A percentile compares a stretch with the other conserved stretches of the same genome.
Conservation (phyloP, 2,888 invertebrate genomes). For the Eupsilia transversa region DNA sequence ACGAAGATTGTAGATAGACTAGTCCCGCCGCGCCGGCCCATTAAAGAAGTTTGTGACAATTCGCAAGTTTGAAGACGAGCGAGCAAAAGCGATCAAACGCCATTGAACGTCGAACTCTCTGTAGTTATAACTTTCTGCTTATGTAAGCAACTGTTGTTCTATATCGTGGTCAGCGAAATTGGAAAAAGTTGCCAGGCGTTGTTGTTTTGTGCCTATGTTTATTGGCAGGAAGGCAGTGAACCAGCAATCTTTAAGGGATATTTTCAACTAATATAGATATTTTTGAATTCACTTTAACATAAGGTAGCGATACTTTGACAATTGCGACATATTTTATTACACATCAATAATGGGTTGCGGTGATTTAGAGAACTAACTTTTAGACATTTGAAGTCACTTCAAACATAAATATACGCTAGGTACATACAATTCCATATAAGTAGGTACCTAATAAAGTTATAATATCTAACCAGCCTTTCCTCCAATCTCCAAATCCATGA, state of each 20-base stretch:
- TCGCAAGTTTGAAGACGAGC: constrained; percentile 60
- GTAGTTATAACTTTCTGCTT: constrained; percentile 58
- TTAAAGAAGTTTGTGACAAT: constrained; percentile 64
- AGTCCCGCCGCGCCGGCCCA: constrained; percentile 42
- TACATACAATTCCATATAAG: too few species aligned
- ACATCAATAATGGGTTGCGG: not conserved
- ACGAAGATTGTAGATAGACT: constrained; percentile 32
- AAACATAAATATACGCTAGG: too few species aligned
- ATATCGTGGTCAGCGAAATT: constrained; percentile 51
- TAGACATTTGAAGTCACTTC: too few species aligned
- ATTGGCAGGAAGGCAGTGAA: constrained; percentile 12
- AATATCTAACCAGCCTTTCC: not conserved
- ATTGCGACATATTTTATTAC: not conserved
- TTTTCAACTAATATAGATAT: not conserved
- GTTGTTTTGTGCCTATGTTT: constrained; percentile 17
- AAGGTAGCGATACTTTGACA: too few species aligned
- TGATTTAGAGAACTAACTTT: not conserved
- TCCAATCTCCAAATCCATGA: not conserved
- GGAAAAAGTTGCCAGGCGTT: constrained; percentile 35
- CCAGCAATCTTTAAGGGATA: not conserved
- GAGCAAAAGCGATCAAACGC: constrained; percentile 45
- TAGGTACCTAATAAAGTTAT: not conserved
- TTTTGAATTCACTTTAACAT: not conserved
- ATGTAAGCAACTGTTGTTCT: constrained; percentile 40
- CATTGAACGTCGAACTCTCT: constrained; percentile 15